These are phyloP conservation scores for Desmophyllum pertusum DNA, from an alignment of 92 coral and sea anemone species.

Conservation along the genomic window DNA sequence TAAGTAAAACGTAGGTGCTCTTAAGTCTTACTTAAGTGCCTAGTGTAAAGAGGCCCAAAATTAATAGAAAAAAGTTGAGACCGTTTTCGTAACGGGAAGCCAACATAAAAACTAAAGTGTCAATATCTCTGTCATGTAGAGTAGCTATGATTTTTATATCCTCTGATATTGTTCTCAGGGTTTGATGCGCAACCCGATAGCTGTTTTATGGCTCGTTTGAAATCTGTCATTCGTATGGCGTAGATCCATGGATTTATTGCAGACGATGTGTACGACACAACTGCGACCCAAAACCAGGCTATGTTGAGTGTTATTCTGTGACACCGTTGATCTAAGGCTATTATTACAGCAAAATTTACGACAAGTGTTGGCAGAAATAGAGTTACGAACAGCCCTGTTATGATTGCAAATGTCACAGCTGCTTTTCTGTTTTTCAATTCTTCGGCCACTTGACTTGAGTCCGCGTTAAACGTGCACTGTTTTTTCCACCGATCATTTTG, in stretches of 20 bases:
- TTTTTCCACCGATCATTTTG: neutral
- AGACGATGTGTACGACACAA: neutral
- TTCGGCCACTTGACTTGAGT: neutral
- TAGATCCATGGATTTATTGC: constrained; percentile 52
- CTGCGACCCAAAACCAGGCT: neutral
- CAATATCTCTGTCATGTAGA: no score
- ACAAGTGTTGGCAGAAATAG: constrained; percentile 1
- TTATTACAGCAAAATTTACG: neutral
- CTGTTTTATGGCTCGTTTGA: constrained; percentile 18
- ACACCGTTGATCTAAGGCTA: neutral
- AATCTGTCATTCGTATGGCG: constrained; percentile 42
- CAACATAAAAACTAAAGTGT: no score
- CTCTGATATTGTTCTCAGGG: neutral
- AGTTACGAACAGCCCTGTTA: neutral
- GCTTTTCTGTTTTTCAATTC: neutral
- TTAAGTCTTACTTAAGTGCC: no score
- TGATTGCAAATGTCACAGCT: neutral
- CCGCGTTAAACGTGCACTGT: neutral
- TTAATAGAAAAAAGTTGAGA: no score
- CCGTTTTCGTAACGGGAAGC: no score
- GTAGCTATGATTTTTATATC: neutral
- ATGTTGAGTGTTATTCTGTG: neutral
- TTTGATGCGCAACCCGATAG: neutral
- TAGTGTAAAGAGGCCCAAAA: no score
- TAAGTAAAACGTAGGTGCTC: no score